Evolutionary conservation across 2,888 invertebrate genomes (phyloP).

Genomic region (Trissolcus brochymenae): DNA sequence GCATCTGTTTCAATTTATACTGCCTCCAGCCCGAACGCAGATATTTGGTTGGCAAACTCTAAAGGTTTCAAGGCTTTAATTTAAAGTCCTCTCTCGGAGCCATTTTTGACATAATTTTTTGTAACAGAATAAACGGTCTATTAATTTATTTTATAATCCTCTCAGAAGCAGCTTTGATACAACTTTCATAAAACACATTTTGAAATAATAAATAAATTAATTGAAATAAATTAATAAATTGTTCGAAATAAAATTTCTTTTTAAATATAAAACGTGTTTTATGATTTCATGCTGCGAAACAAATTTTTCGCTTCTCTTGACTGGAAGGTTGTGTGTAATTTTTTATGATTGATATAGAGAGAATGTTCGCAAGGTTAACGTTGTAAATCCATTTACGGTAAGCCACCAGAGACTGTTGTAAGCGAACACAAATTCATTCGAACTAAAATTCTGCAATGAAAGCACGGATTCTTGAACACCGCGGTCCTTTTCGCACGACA

Average conservation of each 20-base stretch:
- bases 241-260: conserved; percentile 1
- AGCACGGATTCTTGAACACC: conserved; percentile 65
- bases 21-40: conserved; percentile 61
- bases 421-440: conserved; percentile 75
- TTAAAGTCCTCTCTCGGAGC: neutral
- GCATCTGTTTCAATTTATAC: conserved; percentile 76
- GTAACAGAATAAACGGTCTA: no score
- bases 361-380: conserved; percentile 65
- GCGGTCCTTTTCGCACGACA: conserved; percentile 54
- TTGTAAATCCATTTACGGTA: conserved; percentile 75
- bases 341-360: conserved; percentile 66
- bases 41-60: conserved; percentile 58
- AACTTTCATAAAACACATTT: neutral
- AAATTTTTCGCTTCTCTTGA: no score
- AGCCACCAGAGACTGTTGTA: conserved; percentile 69
- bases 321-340: conserved; percentile 55
- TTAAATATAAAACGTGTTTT: neutral
- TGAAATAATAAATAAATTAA: no score
- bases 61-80: conserved; percentile 51
- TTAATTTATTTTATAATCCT: no score
- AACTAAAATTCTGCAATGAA: conserved; percentile 72
- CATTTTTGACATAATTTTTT: no score
- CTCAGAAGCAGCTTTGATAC: neutral
- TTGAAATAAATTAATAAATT: no score
- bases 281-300: no score